A percentile compares a stretch with the other conserved stretches of the same genome.
phyloP scores from a whole-genome alignment of 1,140 invertebrate genomes.

The Cepaea nemoralis region DNA sequence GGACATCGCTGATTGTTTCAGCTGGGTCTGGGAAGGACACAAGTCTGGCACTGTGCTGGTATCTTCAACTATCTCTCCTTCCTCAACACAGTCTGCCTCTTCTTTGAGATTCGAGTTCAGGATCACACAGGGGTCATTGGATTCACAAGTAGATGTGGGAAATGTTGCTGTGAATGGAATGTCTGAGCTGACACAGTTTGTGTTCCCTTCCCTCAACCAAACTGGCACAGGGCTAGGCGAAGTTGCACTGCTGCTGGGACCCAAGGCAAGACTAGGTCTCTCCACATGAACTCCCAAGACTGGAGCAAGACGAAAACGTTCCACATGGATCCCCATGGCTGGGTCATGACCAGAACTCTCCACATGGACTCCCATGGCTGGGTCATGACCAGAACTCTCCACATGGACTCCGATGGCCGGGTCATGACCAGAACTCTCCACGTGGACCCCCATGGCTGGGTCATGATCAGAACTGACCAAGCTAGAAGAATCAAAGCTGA shows the following conservation, averaged over 20 bases:
- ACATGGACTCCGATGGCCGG: neutral
- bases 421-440: neutral
- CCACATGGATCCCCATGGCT: neutral
- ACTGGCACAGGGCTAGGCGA: neutral
- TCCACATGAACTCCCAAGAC: neutral
- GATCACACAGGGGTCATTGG: too few relatives aligned
- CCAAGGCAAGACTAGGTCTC: neutral
- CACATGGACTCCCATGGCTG: neutral
- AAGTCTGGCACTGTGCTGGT: too few relatives aligned
- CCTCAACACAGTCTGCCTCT: neutral
- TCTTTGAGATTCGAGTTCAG: neutral
- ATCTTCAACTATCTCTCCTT: neutral
- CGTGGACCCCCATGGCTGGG: neutral
- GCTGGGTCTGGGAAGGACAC: too few relatives aligned
- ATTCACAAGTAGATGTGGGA: too few relatives aligned
- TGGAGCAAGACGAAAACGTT: neutral
- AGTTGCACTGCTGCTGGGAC: neutral
- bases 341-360: neutral
- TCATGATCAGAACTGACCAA: conserved; percentile 21
- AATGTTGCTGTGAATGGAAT: neutral
- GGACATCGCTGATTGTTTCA: too few relatives aligned
- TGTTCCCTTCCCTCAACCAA: neutral
- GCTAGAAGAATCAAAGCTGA: conserved; percentile 19
- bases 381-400: neutral
- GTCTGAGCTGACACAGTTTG: neutral